Conservation (phyloP, 64 coral and sea anemone genomes). For the Actinia tenebrosa region DNA sequence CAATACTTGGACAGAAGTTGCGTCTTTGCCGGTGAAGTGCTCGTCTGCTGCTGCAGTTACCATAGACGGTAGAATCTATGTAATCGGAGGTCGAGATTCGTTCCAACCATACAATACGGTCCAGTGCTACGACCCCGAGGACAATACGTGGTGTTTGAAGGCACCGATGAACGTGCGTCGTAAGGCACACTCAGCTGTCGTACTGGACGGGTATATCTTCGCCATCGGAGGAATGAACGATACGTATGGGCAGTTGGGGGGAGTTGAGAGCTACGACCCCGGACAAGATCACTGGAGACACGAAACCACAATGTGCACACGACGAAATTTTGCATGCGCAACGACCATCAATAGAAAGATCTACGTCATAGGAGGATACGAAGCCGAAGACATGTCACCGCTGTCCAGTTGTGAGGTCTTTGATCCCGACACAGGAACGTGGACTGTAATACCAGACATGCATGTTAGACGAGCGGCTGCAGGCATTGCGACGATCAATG, state of each 20-base stretch:
- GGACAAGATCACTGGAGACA: conserved; percentile 25
- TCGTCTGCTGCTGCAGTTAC: conserved; percentile 27
- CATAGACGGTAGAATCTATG: conserved; percentile 18
- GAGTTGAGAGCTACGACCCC: conserved; percentile 30
- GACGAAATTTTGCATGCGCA: conserved; percentile 26
- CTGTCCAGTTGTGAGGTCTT: conserved; percentile 34
- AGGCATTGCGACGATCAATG: neutral
- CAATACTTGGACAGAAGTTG: conserved; percentile 24
- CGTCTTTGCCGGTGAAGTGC: neutral
- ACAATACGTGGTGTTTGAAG: conserved; percentile 27
- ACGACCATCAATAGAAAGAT: conserved; percentile 4
- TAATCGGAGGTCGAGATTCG: conserved; percentile 22
- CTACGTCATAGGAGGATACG: conserved; percentile 37
- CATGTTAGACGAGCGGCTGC: neutral
- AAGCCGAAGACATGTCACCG: conserved; percentile 1
- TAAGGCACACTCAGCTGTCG: conserved; percentile 29
- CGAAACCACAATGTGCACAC: conserved; percentile 6
- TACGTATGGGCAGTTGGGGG: conserved; percentile 1
- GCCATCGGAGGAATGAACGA: conserved; percentile 38
- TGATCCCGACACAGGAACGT: conserved; percentile 3
- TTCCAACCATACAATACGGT: conserved; percentile 10
- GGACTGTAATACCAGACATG: conserved; percentile 13
- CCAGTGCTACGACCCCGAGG: conserved; percentile 33
- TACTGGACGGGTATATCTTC: conserved; percentile 20
- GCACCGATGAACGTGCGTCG: conserved; percentile 23